phyloP scores from a whole-genome alignment of 2,797 vertebrate genomes.

The Cyclura pinguis region DNA sequence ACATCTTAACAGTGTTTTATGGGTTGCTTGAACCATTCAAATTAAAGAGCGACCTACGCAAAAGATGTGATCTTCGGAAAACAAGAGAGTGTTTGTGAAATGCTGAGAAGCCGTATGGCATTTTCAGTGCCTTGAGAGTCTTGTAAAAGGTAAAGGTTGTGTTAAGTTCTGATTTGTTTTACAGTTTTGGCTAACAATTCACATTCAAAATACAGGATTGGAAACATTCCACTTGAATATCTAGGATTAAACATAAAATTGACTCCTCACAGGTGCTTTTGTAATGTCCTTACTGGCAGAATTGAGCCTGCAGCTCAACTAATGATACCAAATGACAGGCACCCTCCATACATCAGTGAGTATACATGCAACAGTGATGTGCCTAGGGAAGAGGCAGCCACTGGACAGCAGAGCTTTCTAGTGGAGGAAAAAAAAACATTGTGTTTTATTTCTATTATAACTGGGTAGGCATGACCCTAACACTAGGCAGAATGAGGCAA shows the following conservation, averaged over 20 bases:
- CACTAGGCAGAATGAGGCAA: background rate
- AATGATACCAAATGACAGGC: background rate
- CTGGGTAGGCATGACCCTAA: background rate
- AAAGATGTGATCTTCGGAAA: slow-evolving; percentile 60
- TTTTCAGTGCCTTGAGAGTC: slow-evolving; percentile 65
- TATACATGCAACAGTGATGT: background rate
- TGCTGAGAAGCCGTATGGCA: slow-evolving; percentile 60
- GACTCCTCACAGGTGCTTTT: background rate
- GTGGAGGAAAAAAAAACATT: background rate
- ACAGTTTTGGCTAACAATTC: slow-evolving; percentile 59
- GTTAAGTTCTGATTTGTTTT: slow-evolving; percentile 35
- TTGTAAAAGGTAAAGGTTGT: slow-evolving; percentile 52
- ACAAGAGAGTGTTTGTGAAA: slow-evolving; percentile 38
- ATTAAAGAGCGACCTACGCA: slow-evolving; percentile 70
- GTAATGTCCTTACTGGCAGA: background rate
- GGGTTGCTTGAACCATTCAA: slow-evolving; percentile 68
- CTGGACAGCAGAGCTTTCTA: background rate
- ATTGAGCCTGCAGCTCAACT: background rate
- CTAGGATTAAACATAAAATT: background rate
- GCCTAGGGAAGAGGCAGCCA: background rate
- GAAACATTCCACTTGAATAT: background rate
- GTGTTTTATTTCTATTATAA: background rate
- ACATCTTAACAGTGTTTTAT: slow-evolving; percentile 69
- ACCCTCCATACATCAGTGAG: no score
- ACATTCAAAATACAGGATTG: slow-evolving; percentile 30